phyloP scores from a whole-genome alignment of 2,888 invertebrate species.

The Spodoptera exigua region DNA sequence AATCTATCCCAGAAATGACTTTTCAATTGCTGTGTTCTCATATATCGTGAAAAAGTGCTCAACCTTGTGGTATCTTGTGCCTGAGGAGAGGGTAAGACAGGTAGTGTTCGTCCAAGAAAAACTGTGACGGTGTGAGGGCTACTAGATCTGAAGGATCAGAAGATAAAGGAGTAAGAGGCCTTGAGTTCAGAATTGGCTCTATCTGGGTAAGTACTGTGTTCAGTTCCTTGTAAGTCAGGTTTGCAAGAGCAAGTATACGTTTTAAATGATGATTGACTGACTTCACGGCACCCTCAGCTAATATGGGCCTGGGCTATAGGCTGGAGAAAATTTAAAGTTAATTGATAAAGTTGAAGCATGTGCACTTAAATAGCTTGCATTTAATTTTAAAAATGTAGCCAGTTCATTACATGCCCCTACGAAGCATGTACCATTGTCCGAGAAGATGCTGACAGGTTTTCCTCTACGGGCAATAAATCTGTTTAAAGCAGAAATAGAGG shows the following conservation, averaged over 20 bases:
- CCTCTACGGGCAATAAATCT: conserved; percentile 25
- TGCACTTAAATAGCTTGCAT: neutral
- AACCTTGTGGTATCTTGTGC: conserved; percentile 3
- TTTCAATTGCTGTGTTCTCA: conserved; percentile 10
- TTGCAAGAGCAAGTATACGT: conserved; percentile 12
- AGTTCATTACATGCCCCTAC: conserved; percentile 19
- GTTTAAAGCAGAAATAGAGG: conserved; percentile 10
- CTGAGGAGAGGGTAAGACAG: conserved; percentile 7
- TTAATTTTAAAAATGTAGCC: conserved; percentile 7
- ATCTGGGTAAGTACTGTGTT: conserved; percentile 40
- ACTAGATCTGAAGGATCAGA: conserved; percentile 26
- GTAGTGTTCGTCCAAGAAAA: conserved; percentile 21
- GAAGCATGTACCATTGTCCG: conserved; percentile 26
- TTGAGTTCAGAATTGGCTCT: conserved; percentile 30
- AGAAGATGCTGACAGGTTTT: conserved; percentile 17
- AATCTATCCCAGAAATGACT: conserved; percentile 14
- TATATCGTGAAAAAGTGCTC: conserved; percentile 14
- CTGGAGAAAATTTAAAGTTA: conserved; percentile 22
- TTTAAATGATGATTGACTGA: conserved; percentile 44
- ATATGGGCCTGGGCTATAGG: too few species aligned
- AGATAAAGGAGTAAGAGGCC: conserved; percentile 29
- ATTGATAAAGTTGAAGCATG: conserved; percentile 3
- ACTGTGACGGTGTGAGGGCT: conserved; percentile 15
- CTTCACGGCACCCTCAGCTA: conserved; percentile 45
- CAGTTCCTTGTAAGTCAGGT: conserved; percentile 47